These are phyloP conservation scores for Oasisia sp. DNA, from an alignment of 2,888 invertebrate species.

Conservation along the genomic window DNA sequence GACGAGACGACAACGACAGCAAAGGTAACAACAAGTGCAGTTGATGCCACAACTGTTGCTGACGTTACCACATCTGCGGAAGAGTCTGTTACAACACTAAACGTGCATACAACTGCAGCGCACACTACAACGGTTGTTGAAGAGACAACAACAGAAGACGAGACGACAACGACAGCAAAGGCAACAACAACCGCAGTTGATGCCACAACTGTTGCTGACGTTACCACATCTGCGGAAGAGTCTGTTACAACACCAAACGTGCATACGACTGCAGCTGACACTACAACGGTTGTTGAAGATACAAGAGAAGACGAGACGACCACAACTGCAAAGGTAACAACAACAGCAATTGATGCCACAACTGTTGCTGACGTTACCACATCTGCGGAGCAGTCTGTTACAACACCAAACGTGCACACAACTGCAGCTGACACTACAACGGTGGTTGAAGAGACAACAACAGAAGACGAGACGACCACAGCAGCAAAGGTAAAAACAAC, in stretches of 20 bases:
- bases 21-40: not conserved
- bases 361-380: not conserved
- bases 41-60: not conserved
- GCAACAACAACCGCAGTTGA: not conserved
- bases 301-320: not conserved
- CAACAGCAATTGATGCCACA: not conserved
- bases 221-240: not conserved
- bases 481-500: not conserved
- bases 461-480: not conserved
- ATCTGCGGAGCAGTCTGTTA: too few species aligned
- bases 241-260: not conserved
- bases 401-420: too few species aligned
- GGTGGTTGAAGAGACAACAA: not conserved
- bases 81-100: not conserved
- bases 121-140: not conserved
- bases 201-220: not conserved
- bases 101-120: not conserved
- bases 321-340: not conserved
- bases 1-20: not conserved
- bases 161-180: not conserved
- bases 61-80: not conserved
- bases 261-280: not conserved
- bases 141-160: not conserved
- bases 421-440: not conserved
- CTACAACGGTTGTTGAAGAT: not conserved